Evolutionary conservation across 1,140 invertebrate species (phyloP), one percentile per base, ranked within the genome.

Genomic region (Muscidifurax raptorellus): DNA sequence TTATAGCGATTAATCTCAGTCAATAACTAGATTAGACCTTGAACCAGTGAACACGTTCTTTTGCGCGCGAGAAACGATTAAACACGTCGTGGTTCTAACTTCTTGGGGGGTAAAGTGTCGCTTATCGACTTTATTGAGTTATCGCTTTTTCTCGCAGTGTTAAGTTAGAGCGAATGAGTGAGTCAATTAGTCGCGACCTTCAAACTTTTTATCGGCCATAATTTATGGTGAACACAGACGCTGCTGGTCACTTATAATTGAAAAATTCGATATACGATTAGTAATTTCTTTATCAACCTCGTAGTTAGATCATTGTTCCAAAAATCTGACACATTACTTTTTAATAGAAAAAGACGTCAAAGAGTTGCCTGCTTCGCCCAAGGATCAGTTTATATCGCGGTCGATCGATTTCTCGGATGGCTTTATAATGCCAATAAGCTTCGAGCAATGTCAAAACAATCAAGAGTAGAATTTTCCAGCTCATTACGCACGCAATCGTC

Each of bases 101-200:
- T 59, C 52, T 59, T 59, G 25, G 9, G 6, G 36, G 32, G 13
- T 32, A 10, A 30, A 40, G 7, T 40, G 32, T 32, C 22, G 15
- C 72, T 44, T 40, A 75, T 75, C 36, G 22, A n/a, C 15, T 22
- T 75, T 75, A 44, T 75, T 75, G 30, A 75, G 30, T 75, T 75
- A 40, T 75, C 72, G 36, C 30, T 75, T 40, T 44, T 75, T 59
- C 52, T 22, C 18, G 52, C 22, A 59, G n/a, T 59, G 52, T 18
- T 59, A 59, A 59, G n/a, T 59, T 2, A 25, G 36, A 40, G 30
- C 30, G 72, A 36, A 75, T 25, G n/a, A 22, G 30, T 36, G 72
- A 36, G 32, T 75, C 72, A 32, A 75, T 75, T 40, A 32, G 30
- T 30, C 25, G 30, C 15, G 67, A 32, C 67, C 52, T 59, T 59